Percentiles rank a stretch among this genome's conserved stretches.
phyloP scores from a whole-genome alignment of 1,140 invertebrate species.

The Pararge aegeria region DNA sequence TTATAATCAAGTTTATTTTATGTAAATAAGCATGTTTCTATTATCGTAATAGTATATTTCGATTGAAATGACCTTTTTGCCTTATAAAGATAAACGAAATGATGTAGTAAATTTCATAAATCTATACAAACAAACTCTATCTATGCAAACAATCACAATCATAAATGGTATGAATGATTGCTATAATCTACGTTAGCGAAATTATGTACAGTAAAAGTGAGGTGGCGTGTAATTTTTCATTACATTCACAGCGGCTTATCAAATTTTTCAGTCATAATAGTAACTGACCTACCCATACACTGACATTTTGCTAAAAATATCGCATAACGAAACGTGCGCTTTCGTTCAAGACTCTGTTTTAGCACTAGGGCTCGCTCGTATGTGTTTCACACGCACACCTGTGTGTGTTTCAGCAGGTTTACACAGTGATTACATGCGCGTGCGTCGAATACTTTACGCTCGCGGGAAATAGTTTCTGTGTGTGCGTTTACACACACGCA shows the following conservation, averaged over 20 bases:
- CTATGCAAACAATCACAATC: neutral
- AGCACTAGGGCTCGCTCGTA: slow-evolving; percentile 28
- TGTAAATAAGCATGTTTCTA: no score
- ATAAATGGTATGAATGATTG: slow-evolving; percentile 2
- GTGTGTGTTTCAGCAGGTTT: slow-evolving; percentile 32
- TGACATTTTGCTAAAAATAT: slow-evolving; percentile 69
- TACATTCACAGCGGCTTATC: slow-evolving; percentile 50
- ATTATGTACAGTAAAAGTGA: slow-evolving; percentile 1
- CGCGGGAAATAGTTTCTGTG: slow-evolving; percentile 45
- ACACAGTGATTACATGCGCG: slow-evolving; percentile 32
- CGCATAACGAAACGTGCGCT: slow-evolving; percentile 50
- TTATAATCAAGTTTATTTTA: no score
- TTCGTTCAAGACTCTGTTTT: slow-evolving; percentile 62
- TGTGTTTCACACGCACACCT: slow-evolving; percentile 13
- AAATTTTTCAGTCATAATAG: slow-evolving; percentile 66
- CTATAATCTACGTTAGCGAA: neutral
- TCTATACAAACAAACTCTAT: neutral
- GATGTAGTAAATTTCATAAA: neutral
- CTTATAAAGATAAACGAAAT: slow-evolving; percentile 9
- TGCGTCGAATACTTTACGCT: slow-evolving; percentile 35
- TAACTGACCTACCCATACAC: slow-evolving; percentile 68
- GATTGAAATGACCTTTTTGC: neutral
- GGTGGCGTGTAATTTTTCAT: slow-evolving; percentile 39
- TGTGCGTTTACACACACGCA: slow-evolving; percentile 47
- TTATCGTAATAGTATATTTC: neutral